Evolutionary conservation across 2,797 vertebrate species (phyloP).

Genomic region (Salarias fasciatus): DNA sequence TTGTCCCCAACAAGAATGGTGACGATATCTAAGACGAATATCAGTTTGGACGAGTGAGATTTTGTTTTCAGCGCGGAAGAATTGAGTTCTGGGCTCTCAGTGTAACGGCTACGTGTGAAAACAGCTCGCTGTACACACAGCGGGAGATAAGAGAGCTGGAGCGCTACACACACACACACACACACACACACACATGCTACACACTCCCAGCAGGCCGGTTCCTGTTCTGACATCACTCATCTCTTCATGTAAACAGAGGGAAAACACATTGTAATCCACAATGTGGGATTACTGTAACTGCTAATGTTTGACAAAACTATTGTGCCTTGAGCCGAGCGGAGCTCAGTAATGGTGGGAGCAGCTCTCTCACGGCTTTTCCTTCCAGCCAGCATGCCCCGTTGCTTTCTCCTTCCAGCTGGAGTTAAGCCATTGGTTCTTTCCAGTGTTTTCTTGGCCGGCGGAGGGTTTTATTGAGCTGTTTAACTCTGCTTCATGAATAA

Average conservation of each 20-base stretch:
- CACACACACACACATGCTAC: no score
- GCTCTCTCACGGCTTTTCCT: slow-evolving; percentile 13
- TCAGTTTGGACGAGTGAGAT: no score
- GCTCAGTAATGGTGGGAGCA: slow-evolving; percentile 18
- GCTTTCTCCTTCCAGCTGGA: slow-evolving; percentile 28
- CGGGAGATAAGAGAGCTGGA: slow-evolving; percentile 3
- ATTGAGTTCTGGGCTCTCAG: no score
- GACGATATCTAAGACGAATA: no score
- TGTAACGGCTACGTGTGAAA: no score
- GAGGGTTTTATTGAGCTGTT: not conserved
- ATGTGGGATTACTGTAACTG: slow-evolving; percentile 21
- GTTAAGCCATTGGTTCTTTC: not conserved
- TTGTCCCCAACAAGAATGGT: no score
- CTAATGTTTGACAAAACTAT: slow-evolving; percentile 27
- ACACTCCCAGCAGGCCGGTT: not conserved
- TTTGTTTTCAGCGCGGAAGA: no score
- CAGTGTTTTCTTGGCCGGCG: not conserved
- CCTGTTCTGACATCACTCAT: slow-evolving; percentile 15
- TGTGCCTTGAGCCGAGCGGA: slow-evolving; percentile 18
- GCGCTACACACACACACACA: slow-evolving; percentile 1
- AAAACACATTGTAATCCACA: slow-evolving; percentile 23
- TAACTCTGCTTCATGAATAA: slow-evolving; percentile 1
- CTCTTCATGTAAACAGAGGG: slow-evolving; percentile 3
- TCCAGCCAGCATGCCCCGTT: not conserved
- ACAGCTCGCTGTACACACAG: no score